phyloP scores from a whole-genome alignment of 1,140 invertebrate species.

The Drosophila repleta region DNA sequence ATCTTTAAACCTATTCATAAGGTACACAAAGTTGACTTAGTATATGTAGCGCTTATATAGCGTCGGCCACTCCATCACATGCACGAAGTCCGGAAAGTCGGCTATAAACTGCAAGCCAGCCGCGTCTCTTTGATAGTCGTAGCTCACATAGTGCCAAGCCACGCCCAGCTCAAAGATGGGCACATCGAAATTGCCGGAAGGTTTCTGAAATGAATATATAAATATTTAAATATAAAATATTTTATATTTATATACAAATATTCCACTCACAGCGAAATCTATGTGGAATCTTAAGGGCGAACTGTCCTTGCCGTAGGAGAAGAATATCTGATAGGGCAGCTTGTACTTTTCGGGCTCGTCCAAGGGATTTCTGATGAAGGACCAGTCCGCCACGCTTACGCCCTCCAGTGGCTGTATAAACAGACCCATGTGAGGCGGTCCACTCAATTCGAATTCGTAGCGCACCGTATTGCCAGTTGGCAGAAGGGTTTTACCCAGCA shows the following conservation, averaged over 20 bases:
- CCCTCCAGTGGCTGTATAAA: constrained; percentile 87
- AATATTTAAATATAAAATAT: not conserved
- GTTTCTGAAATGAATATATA: constrained; percentile 27
- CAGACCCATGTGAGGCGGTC: constrained; percentile 89
- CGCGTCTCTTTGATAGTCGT: constrained; percentile 55
- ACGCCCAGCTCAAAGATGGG: constrained; percentile 67
- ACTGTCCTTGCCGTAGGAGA: constrained; percentile 86
- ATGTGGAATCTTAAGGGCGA: constrained; percentile 86
- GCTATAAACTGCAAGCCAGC: constrained; percentile 50
- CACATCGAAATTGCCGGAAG: constrained; percentile 32
- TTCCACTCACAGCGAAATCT: constrained; percentile 85
- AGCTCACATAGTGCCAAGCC: constrained; percentile 65
- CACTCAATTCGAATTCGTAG: constrained; percentile 83
- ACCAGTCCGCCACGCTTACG: constrained; percentile 87
- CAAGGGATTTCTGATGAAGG: constrained; percentile 85
- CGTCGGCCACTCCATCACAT: constrained; percentile 75
- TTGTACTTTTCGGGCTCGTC: constrained; percentile 84
- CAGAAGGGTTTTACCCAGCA: constrained; percentile 32
- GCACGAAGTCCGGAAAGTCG: constrained; percentile 64
- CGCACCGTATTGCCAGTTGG: constrained; percentile 26
- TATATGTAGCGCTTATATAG: constrained; percentile 70
- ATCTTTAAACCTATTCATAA: too few relatives aligned
- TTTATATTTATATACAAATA: not conserved
- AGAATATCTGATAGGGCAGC: constrained; percentile 89
- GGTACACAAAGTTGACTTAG: constrained; percentile 31